A percentile compares a stretch with the other conserved stretches of the same genome.
Conservation (phyloP, 2,888 invertebrate genomes). For the Cremastobaeus sp. region DNA sequence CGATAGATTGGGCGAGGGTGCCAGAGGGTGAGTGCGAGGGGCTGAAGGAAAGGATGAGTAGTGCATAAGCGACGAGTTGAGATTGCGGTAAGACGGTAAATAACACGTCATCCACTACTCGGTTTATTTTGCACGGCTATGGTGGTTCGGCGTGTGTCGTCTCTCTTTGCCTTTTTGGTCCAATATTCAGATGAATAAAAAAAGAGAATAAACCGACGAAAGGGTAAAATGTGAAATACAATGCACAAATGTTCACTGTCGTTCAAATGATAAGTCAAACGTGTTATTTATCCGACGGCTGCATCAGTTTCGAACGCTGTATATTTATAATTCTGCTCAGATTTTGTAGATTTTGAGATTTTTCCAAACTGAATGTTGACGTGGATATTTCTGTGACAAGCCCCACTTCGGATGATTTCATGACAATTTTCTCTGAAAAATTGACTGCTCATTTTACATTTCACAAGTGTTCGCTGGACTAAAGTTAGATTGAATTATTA, state of each 20-base stretch:
- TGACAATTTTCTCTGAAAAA: too few species aligned
- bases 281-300: constrained; percentile 6
- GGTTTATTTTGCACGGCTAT: constrained; percentile 68
- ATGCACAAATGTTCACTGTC: constrained; percentile 11
- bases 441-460: too few species aligned
- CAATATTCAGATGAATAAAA: constrained; percentile 40
- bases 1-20: constrained; percentile 54
- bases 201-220: constrained; percentile 10
- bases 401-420: too few species aligned
- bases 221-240: constrained; percentile 23
- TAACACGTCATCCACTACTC: constrained; percentile 73
- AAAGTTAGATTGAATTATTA: too few species aligned
- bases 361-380: too few species aligned
- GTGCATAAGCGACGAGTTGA: constrained; percentile 68
- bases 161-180: constrained; percentile 35
- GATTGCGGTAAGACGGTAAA: constrained; percentile 73
- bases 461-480: too few species aligned
- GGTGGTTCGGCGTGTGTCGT: constrained; percentile 27
- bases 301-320: too few species aligned
- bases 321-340: too few species aligned
- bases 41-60: constrained; percentile 49
- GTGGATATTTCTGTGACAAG: too few species aligned
- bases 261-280: constrained; percentile 10
- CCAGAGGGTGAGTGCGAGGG: constrained; percentile 53
- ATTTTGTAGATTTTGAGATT: too few species aligned